Evolutionary conservation across 2,888 invertebrate genomes (phyloP), one percentile per base, ranked within the genome.

Genomic region (Yponomeuta malinellus): DNA sequence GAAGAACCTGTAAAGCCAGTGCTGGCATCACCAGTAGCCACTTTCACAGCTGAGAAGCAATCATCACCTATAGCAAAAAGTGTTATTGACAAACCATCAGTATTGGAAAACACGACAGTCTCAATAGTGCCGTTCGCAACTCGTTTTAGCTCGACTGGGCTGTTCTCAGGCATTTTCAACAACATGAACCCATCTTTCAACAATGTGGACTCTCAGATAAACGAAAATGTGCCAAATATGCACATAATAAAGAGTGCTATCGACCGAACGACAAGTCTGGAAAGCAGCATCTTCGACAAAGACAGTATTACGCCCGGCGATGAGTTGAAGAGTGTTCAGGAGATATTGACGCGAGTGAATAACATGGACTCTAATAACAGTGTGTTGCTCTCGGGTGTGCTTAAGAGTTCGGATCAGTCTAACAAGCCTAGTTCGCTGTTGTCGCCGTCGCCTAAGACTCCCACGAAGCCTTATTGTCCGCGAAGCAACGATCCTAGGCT

Each of bases 281-380:
- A 91, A 77, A 85, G 79, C 82, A 84, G 87, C 83, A 81, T 90
- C 77, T 89, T 89, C 73, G 89, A 88, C 78, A 87, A 86, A 75
- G 88, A 86, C 78, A 83, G 82, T 79, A 82, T 82, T 75, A 85
- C 86, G 73, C 85, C 83, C 63, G 87, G 81, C 77, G 92, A 92
- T 74, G 93, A 93, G 71, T 79, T 92, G 77, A 87, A 85, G 74
- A 92, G 88, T 78, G 92, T 92, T 65, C 89, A 90, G 73, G 93
- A 90, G 78, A 91, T 93, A 74, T 78, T 93, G 78, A 89, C 89
- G 77, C 88, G 91, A 72, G 93, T 93, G 79, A 93, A 88, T 78
- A 92, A 87, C 78, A 93, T 93, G 92, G 92, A 92, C 83, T 89
- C 90, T 72, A 89, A 89, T 81, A 92, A 89, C 74, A 92, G 92